Conservation (phyloP, 1,140 invertebrate species). For the Trinorchestia longiramus region DNA sequence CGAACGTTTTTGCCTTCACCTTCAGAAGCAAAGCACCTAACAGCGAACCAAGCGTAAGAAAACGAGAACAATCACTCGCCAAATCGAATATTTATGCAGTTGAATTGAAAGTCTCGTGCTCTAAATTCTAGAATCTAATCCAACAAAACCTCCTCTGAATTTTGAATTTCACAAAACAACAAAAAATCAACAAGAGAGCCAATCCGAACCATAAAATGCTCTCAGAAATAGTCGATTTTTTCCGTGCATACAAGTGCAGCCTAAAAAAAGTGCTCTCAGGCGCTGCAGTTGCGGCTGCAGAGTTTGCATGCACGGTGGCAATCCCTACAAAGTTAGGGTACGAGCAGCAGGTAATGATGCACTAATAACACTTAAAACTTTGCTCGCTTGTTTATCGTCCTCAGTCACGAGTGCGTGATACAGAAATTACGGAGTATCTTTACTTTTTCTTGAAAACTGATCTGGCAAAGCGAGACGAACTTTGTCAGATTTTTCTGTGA, state of each 20-base stretch:
- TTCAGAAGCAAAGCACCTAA: neutral
- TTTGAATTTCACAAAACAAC: neutral
- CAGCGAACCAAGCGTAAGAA: neutral
- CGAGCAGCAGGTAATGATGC: neutral
- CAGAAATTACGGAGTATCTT: neutral
- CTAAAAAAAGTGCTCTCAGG: too few relatives aligned
- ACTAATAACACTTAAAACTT: constrained; percentile 42
- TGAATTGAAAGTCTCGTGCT: neutral
- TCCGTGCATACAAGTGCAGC: too few relatives aligned
- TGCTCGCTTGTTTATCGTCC: constrained; percentile 22
- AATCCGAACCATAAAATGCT: neutral
- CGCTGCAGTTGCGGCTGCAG: too few relatives aligned
- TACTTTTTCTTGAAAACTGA: neutral
- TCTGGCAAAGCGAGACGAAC: neutral
- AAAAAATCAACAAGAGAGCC: neutral
- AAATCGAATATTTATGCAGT: neutral
- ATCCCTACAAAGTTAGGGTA: neutral
- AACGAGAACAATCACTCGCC: neutral
- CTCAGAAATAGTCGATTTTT: neutral
- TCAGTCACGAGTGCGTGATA: neutral
- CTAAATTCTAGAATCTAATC: neutral
- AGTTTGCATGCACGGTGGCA: neutral
- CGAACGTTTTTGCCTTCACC: too few relatives aligned
- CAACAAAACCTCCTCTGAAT: neutral
- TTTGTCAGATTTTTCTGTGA: neutral